Percentiles rank a stretch among this genome's conserved stretches.
These are phyloP conservation scores for Gymnoscopelus microlampas DNA, from an alignment of 2,797 vertebrate genomes.

Conservation along the genomic window DNA sequence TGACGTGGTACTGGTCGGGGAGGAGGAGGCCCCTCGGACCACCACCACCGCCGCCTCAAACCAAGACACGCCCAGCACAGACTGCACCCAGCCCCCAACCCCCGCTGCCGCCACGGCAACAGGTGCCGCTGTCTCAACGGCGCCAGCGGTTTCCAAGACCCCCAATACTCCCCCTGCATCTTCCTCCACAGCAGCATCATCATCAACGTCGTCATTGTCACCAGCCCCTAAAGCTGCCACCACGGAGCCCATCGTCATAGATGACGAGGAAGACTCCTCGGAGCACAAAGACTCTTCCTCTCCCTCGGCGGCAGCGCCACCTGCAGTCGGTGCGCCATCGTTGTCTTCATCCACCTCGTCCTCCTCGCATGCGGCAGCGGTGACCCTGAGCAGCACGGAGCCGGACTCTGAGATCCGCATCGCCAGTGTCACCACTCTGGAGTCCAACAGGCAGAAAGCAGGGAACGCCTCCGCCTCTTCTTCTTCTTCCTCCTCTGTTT, in stretches of 20 bases:
- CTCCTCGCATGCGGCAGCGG: constrained; percentile 35
- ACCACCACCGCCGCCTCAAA: constrained; percentile 74
- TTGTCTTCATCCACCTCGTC: constrained; percentile 23
- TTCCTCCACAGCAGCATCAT: constrained; percentile 56
- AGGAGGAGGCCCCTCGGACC: constrained; percentile 85
- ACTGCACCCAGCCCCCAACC: constrained; percentile 71
- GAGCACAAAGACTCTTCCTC: constrained; percentile 81
- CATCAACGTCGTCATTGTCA: no score
- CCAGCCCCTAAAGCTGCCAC: constrained; percentile 36
- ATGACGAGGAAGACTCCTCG: constrained; percentile 93
- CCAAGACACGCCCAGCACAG: constrained; percentile 79
- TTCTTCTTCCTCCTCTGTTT: constrained; percentile 21
- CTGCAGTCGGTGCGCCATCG: constrained; percentile 11
- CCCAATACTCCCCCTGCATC: constrained; percentile 61
- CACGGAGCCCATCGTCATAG: constrained; percentile 96
- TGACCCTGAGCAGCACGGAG: constrained; percentile 90
- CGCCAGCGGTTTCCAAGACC: constrained; percentile 52
- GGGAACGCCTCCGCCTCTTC: constrained; percentile 12
- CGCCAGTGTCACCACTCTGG: constrained; percentile 96
- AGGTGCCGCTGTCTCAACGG: neutral
- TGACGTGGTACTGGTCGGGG: constrained; percentile 92
- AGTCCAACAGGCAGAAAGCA: constrained; percentile 68
- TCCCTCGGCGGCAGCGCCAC: constrained; percentile 47
- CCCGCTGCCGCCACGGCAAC: constrained; percentile 68
- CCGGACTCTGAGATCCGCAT: constrained; percentile 97